A percentile compares a stretch with the other conserved stretches of the same genome.
phyloP scores from a whole-genome alignment of 2,113 vertebrate genomes.

The Ariopsis seemanni region DNA sequence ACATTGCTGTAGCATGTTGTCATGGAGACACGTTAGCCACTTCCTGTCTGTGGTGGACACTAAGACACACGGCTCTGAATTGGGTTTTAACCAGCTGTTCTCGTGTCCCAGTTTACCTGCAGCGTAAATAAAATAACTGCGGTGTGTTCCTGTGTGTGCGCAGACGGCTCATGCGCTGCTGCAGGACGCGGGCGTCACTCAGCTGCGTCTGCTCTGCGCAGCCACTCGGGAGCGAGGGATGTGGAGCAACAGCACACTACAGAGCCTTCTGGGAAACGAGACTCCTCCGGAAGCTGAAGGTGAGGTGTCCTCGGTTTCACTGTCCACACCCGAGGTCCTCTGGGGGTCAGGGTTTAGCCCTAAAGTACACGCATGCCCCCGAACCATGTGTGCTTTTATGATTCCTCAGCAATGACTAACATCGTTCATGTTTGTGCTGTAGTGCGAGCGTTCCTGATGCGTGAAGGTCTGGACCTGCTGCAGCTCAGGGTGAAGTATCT shows the following conservation, averaged over 20 bases:
- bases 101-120: background rate
- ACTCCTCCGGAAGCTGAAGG: conserved; percentile 77
- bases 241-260: conserved; percentile 83
- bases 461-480: conserved; percentile 86
- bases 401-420: background rate
- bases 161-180: conserved; percentile 83
- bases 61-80: background rate
- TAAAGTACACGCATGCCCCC: no score
- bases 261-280: conserved; percentile 80
- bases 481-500: conserved; percentile 93
- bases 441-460: conserved; percentile 85
- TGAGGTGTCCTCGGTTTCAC: conserved; percentile 47
- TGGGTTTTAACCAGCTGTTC: background rate
- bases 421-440: background rate
- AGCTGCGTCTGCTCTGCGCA: conserved; percentile 79
- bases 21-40: background rate
- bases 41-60: background rate
- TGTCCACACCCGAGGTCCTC: background rate
- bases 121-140: background rate
- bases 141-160: conserved; percentile 23
- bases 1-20: background rate
- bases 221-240: conserved; percentile 81
- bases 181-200: conserved; percentile 81
- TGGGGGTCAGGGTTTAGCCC: background rate
- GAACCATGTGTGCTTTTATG: background rate